Percentiles rank a stretch among this genome's conserved stretches.
Conservation (phyloP, 1,140 invertebrate species). For the Drosophila athabasca region DNA sequence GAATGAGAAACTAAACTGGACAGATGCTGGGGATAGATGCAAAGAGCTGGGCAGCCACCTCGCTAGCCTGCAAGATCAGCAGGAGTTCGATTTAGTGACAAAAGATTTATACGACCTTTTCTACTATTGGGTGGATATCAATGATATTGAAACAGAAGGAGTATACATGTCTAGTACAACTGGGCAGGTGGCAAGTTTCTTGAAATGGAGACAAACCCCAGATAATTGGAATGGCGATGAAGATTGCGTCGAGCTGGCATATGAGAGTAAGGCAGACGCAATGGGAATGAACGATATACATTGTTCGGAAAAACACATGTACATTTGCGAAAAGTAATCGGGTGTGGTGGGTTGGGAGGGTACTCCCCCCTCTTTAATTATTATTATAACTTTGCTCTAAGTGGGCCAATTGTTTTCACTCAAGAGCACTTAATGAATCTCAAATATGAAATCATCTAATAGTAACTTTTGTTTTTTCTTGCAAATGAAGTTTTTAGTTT, state of each 20-base stretch:
- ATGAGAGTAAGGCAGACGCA: no score
- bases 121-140: constrained; percentile 33
- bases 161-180: constrained; percentile 25
- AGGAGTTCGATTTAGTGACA: constrained; percentile 19
- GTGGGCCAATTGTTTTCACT: no score
- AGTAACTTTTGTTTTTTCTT: no score
- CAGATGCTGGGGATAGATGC: constrained; percentile 11
- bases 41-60: constrained; percentile 20
- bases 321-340: background rate
- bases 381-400: no score
- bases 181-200: constrained; percentile 6
- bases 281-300: no score
- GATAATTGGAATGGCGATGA: no score
- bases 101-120: background rate
- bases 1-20: constrained; percentile 3
- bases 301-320: constrained; percentile 23
- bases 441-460: no score
- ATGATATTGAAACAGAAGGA: constrained; percentile 15
- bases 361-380: no score
- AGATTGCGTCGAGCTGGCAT: no score
- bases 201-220: constrained; percentile 15
- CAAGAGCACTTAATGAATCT: no score
- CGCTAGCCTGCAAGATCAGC: constrained; percentile 1
- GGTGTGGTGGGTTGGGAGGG: no score
- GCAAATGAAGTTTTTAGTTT: background rate